Conservation (phyloP, 2,113 vertebrate genomes). For the Tychaedon coryphoeus region DNA sequence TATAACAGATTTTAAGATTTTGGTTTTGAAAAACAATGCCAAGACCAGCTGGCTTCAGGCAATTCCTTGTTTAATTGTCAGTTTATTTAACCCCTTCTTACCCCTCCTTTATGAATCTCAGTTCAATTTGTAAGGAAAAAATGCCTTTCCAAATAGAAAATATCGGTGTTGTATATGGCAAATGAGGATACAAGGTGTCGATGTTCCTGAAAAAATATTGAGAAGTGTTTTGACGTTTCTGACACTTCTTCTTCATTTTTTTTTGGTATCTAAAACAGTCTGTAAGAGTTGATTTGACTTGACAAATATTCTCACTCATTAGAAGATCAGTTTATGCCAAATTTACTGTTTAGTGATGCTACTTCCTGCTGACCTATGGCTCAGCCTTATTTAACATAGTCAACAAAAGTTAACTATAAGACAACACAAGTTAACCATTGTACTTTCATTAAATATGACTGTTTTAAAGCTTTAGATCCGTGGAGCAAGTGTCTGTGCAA, state of each 20-base stretch:
- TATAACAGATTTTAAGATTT: background rate
- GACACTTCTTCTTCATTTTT: background rate
- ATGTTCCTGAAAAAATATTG: background rate
- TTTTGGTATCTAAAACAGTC: background rate
- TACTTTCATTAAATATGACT: background rate
- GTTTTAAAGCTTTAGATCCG: background rate
- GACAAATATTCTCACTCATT: background rate
- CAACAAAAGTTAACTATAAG: background rate
- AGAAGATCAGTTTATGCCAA: background rate
- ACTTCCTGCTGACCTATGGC: background rate
- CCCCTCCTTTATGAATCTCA: background rate
- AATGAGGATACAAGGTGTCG: background rate
- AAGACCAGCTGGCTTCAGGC: background rate
- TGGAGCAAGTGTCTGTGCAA: background rate
- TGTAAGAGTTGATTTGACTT: background rate
- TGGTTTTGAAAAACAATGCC: background rate
- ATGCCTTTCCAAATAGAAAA: background rate
- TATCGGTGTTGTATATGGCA: background rate
- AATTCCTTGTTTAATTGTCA: background rate
- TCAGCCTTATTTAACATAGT: background rate
- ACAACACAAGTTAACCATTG: background rate
- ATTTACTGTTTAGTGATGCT: background rate
- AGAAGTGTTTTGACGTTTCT: conserved; percentile 10
- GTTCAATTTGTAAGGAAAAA: background rate
- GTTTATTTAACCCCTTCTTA: background rate